A percentile compares a stretch with the other conserved stretches of the same genome.
phyloP scores from a whole-genome alignment of 1,140 invertebrate genomes.

The Drosophila ercepeae region DNA sequence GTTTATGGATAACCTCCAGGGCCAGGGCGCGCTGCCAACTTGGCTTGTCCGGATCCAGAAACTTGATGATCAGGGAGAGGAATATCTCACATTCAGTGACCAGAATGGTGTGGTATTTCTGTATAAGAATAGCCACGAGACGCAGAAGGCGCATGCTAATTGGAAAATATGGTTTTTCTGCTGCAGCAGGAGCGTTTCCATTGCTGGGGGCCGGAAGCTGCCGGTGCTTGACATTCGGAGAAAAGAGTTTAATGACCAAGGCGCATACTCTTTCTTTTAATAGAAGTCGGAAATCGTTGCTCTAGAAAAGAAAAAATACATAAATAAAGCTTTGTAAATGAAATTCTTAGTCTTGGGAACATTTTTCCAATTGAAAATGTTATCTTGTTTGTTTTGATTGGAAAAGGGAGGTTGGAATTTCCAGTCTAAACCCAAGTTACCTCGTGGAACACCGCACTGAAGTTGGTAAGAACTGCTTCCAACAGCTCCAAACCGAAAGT shows the following conservation, averaged over 20 bases:
- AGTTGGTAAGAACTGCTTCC: constrained; percentile 96
- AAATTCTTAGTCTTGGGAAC: too few relatives aligned
- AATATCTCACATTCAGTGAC: constrained; percentile 99
- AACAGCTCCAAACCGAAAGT: constrained; percentile 98
- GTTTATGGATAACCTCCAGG: constrained; percentile 97
- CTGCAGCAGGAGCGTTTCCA: constrained; percentile 85
- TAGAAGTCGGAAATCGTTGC: constrained; percentile 96
- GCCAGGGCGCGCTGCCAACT: constrained; percentile 97
- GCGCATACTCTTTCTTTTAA: constrained; percentile 98
- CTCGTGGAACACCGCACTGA: constrained; percentile 96
- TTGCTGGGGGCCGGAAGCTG: constrained; percentile 85
- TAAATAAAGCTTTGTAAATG: constrained; percentile 44
- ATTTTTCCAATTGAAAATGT: too few relatives aligned
- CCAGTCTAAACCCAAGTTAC: too few relatives aligned
- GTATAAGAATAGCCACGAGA: constrained; percentile 96
- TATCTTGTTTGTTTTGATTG: background rate
- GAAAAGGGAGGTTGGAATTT: constrained; percentile 28
- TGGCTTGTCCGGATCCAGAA: constrained; percentile 97
- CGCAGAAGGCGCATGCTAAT: constrained; percentile 97
- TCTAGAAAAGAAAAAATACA: constrained; percentile 84
- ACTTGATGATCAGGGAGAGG: constrained; percentile 97
- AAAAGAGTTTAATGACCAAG: constrained; percentile 98
- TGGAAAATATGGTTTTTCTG: constrained; percentile 97
- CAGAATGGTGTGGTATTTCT: constrained; percentile 96
- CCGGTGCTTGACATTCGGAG: constrained; percentile 96